phyloP scores from a whole-genome alignment of 1,140 invertebrate species.

The Zaprionus ghesquierei region DNA sequence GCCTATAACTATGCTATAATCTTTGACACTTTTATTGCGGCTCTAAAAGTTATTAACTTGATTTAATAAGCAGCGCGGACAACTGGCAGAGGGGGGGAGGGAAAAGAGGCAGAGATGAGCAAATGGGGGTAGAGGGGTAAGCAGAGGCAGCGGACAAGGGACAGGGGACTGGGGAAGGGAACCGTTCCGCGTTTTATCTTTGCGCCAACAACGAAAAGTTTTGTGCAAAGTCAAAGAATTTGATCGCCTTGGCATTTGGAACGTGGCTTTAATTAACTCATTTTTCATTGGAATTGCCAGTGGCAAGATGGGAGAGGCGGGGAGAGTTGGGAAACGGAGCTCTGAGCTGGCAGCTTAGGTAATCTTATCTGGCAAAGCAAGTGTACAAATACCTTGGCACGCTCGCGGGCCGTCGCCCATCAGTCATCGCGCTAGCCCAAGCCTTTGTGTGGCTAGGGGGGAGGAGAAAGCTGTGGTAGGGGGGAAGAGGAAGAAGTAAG shows the following conservation, averaged over 20 bases:
- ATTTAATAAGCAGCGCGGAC: constrained; percentile 77
- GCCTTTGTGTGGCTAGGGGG: constrained; percentile 51
- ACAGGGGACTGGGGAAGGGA: no score
- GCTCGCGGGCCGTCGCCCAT: constrained; percentile 51
- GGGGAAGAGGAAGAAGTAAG: background rate
- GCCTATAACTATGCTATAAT: constrained; percentile 79
- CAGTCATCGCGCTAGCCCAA: constrained; percentile 62
- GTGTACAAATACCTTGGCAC: constrained; percentile 25
- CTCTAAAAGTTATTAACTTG: constrained; percentile 81
- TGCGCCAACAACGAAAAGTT: constrained; percentile 45
- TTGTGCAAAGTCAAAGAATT: constrained; percentile 60
- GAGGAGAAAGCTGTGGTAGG: no score
- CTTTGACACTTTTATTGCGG: constrained; percentile 82
- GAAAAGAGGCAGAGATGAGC: background rate
- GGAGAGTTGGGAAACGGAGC: no score
- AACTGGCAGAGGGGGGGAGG: background rate
- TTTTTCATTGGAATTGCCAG: constrained; percentile 77
- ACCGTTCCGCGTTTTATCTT: constrained; percentile 65
- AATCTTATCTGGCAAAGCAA: constrained; percentile 63
- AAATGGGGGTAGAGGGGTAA: background rate
- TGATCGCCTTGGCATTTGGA: constrained; percentile 62
- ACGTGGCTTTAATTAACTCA: constrained; percentile 82
- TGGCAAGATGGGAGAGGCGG: background rate
- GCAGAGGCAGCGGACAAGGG: background rate
- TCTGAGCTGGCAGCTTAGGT: constrained; percentile 35